Base-by-base conservation (phyloP, 1,140 invertebrate genomes). In the Oryctes rhinoceros region DNA sequence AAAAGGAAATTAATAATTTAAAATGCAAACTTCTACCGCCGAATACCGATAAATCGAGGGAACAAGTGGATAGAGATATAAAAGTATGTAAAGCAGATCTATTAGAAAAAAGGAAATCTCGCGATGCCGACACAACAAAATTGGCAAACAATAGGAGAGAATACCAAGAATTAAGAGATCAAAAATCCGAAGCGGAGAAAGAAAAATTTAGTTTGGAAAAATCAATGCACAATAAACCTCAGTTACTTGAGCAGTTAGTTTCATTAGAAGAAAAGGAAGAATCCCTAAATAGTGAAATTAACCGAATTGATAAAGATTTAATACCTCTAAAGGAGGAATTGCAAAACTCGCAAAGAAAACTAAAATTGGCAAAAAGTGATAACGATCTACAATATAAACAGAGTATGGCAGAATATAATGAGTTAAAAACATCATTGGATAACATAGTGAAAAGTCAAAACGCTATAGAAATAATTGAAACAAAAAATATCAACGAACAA, bases 51-150 rank as follows among this genome's bases (percentile, higher is more conserved):
- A 88, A 88, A 5, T 88, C 88, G 1, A 87, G 88, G 78, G 88
- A 90, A 76, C 89, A 89, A 79, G 80, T 89, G 24, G 89, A 90
- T 80, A 86, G 85, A 62, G 86, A 88, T 76, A 83, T 90, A 15
- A 83, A 82, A 78, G 86, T 87, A 35, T 81, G 87, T 24, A 90
- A 90, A 83, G 86, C 86, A 78, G 89, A 86, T 77, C 67, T 86
- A 48, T 80, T 24, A 24, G 82, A 83, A 74, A 53, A 81, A 10
- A 80, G 81, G 77, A 79, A 83, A 74, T 80, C 82, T 30, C 77
- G 65, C 20, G 86, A 86, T 18, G 48, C 80, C 4, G 24, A 78
- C 2, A 77, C 77, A 24, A 83, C 84, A 67, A 83, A 82, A 35
- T 59, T 85, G 15, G 77, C 82, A 20, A 67, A 82, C 71, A 83